Conservation (phyloP, 2,797 vertebrate genomes). For the Tapera naevia region DNA sequence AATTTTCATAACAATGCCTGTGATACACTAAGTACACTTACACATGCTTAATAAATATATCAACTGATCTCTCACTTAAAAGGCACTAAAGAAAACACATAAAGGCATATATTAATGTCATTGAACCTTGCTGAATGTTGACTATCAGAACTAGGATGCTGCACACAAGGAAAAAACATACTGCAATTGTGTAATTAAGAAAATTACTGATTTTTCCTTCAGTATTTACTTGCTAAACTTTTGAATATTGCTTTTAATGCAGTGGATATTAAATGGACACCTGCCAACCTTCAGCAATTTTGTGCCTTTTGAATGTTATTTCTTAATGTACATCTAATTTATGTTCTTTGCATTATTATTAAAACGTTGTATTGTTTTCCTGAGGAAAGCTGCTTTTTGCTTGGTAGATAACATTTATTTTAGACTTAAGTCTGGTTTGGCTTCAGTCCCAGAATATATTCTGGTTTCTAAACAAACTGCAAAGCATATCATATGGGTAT, state of each 20-base stretch:
- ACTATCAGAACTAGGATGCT: not conserved
- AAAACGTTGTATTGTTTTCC: not conserved
- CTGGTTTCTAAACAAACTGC: slow-evolving; percentile 34
- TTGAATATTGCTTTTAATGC: not conserved
- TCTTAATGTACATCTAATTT: not conserved
- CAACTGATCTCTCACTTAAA: not conserved
- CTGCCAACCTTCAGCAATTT: not conserved
- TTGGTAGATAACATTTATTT: slow-evolving; percentile 16
- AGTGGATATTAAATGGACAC: not conserved
- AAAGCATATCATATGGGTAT: slow-evolving; percentile 28
- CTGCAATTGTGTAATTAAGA: not conserved
- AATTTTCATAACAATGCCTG: not conserved
- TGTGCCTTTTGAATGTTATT: not conserved
- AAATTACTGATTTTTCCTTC: not conserved
- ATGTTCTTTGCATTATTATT: not conserved
- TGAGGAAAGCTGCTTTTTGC: slow-evolving; percentile 17
- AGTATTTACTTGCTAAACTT: not conserved
- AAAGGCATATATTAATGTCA: not conserved
- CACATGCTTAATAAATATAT: not conserved
- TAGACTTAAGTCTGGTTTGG: slow-evolving; percentile 41
- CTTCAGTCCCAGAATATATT: slow-evolving; percentile 44
- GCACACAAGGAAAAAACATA: not conserved
- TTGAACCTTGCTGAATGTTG: not conserved
- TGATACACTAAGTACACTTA: not conserved
- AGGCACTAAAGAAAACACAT: not conserved